phyloP scores from a whole-genome alignment of 2,113 vertebrate genomes.

The Prunella himalayana region DNA sequence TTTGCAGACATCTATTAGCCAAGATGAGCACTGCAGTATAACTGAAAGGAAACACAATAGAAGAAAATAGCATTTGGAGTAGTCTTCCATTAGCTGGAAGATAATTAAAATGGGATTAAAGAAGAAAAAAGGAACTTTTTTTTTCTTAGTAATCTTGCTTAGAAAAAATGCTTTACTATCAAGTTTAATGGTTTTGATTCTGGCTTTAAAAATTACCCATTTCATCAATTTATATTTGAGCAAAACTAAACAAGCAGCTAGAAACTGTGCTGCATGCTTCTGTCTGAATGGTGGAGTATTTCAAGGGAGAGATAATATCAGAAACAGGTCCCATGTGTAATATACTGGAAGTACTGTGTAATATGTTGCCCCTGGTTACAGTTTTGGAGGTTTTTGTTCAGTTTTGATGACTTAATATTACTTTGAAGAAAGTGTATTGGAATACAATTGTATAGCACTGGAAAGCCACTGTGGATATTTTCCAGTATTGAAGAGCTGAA shows the following conservation, averaged over 20 bases:
- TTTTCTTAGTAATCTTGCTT: not conserved
- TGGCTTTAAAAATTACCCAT: not conserved
- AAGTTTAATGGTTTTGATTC: not conserved
- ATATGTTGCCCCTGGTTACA: not conserved
- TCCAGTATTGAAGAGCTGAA: not conserved
- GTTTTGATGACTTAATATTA: not conserved
- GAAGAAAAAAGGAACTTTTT: not conserved
- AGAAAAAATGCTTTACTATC: not conserved
- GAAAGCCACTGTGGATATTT: not conserved
- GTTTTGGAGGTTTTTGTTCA: not conserved
- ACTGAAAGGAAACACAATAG: not conserved
- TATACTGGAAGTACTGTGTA: not conserved
- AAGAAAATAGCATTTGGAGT: not conserved
- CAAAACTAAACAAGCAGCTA: not conserved
- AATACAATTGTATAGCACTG: not conserved
- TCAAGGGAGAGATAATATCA: not conserved
- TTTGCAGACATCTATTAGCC: not conserved
- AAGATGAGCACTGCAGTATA: not conserved
- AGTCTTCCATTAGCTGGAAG: not conserved
- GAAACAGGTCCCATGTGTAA: not conserved
- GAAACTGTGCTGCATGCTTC: not conserved
- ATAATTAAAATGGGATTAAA: not conserved
- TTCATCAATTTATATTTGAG: not conserved
- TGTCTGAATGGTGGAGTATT: not conserved
- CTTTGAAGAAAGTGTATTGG: not conserved